Evolutionary conservation across 2,888 invertebrate species (phyloP), one percentile per base, ranked within the genome.

Genomic region (Chelonus formosanus): DNA sequence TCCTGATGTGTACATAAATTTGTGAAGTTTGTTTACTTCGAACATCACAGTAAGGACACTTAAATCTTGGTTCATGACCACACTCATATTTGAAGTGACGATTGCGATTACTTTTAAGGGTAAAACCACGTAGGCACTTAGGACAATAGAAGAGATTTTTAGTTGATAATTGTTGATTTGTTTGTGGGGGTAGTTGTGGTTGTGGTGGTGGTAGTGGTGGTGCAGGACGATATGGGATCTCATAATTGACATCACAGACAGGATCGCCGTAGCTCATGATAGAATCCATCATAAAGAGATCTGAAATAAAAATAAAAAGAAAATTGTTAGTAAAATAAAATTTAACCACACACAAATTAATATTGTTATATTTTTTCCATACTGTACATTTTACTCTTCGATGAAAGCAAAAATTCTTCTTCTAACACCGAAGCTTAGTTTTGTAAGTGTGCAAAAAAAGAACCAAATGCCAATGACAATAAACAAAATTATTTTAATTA

Each of bases 61-160:
- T 80, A 74, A 84, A 86, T 65, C 81, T 77, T 5, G 84, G 81
- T 52, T 78, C 78, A 58, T 80, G 79, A 5, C 84, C 84, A 66
- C 85, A 85, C 67, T 84, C 85, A 72, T 79, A 81, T 59, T 78
- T 79, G 67, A 80, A 78, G 70, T 85, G 85, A 5, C 84, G 77
- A 65, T 78, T 81, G 59, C 79, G 74, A 63, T 80, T 81, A 61
- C 77, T 74, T 68, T 81, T 81, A 48, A 75, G 67, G 3, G 78
- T 75, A 63, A 80, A 82, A 32, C 77, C 74, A 43, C 75, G 78
- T 34, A 75, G 67, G 69, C 82, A 82, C 60, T 78, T 79, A 4
- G 76, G 77, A 66, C 81, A 82, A 68, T 75, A 77, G 58, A 70
- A 74, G 8, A 73, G 73, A 8, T 43, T 47, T 47, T 47, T 47